phyloP scores from a whole-genome alignment of 2,888 invertebrate species.

The Pandemis heparana region DNA sequence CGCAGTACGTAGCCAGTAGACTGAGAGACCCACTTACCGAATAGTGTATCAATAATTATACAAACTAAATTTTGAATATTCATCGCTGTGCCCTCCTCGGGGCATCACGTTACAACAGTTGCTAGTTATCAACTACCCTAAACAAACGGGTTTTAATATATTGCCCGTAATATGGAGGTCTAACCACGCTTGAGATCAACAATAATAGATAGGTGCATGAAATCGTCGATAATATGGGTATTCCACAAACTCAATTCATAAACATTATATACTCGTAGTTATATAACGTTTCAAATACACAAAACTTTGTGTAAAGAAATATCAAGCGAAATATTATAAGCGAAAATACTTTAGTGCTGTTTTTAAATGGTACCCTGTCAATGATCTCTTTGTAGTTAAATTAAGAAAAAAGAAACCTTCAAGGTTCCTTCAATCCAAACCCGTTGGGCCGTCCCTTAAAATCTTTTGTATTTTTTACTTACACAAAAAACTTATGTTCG shows the following conservation, averaged over 20 bases:
- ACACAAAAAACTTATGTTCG: not conserved
- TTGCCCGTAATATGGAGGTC: slow-evolving; percentile 31
- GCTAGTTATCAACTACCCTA: slow-evolving; percentile 33
- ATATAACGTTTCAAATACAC: no score
- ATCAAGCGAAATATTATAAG: no score
- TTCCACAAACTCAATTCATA: not conserved
- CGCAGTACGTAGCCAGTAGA: not conserved
- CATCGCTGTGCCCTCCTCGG: slow-evolving; percentile 24
- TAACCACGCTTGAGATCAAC: slow-evolving; percentile 26
- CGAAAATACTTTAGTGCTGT: no score
- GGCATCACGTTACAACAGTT: slow-evolving; percentile 32
- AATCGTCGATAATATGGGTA: slow-evolving; percentile 1
- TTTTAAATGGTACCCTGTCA: no score
- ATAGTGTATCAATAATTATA: slow-evolving; percentile 19
- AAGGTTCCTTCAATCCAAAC: no score
- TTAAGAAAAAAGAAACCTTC: no score
- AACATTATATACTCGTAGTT: no score
- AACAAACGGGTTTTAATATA: slow-evolving; percentile 40
- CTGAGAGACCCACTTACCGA: slow-evolving; percentile 4
- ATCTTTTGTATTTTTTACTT: no score
- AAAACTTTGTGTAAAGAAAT: no score
- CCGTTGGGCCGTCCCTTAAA: no score
- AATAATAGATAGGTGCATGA: slow-evolving; percentile 21
- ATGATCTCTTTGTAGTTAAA: no score
- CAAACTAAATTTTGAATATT: slow-evolving; percentile 35